Percentiles rank a stretch among this genome's conserved stretches.
These are phyloP conservation scores for Ctenochaetus hawaiiensis DNA, from an alignment of 2,797 vertebrate species.

Conservation along the genomic window DNA sequence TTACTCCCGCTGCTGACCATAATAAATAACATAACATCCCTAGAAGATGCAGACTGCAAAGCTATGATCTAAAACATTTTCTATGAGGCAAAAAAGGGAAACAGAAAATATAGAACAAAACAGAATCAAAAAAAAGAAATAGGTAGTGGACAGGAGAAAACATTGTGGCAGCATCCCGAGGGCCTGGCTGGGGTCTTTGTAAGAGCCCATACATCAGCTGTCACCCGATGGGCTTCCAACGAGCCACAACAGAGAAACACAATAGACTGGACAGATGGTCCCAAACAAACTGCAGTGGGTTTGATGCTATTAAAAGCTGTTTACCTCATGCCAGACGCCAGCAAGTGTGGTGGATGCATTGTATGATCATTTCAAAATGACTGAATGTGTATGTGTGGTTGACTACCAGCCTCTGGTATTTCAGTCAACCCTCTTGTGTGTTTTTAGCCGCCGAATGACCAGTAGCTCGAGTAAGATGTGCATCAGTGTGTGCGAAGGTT, in stretches of 20 bases:
- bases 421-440: slow-evolving; percentile 82
- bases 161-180: slow-evolving; percentile 81
- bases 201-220: slow-evolving; percentile 89
- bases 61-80: slow-evolving; percentile 51
- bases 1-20: neutral
- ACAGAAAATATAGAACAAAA: slow-evolving; percentile 22
- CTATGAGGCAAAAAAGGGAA: slow-evolving; percentile 46
- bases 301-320: slow-evolving; percentile 92
- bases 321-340: slow-evolving; percentile 85
- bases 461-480: slow-evolving; percentile 42
- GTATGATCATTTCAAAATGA: slow-evolving; percentile 65
- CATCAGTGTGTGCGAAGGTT: slow-evolving; percentile 46
- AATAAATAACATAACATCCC: neutral
- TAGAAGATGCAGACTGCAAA: slow-evolving; percentile 7
- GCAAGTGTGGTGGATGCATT: slow-evolving; percentile 55
- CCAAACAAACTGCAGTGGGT: slow-evolving; percentile 88
- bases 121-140: slow-evolving; percentile 55
- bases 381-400: slow-evolving; percentile 46
- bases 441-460: slow-evolving; percentile 81
- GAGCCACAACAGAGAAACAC: slow-evolving; percentile 80
- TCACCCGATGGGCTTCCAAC: slow-evolving; percentile 82
- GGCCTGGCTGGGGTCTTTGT: slow-evolving; percentile 81
- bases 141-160: slow-evolving; percentile 50
- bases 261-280: slow-evolving; percentile 93
- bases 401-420: slow-evolving; percentile 81